Base-by-base conservation (phyloP, 37 sponge, comb jelly and placozoan species). In the Hormiphora californensis region DNA sequence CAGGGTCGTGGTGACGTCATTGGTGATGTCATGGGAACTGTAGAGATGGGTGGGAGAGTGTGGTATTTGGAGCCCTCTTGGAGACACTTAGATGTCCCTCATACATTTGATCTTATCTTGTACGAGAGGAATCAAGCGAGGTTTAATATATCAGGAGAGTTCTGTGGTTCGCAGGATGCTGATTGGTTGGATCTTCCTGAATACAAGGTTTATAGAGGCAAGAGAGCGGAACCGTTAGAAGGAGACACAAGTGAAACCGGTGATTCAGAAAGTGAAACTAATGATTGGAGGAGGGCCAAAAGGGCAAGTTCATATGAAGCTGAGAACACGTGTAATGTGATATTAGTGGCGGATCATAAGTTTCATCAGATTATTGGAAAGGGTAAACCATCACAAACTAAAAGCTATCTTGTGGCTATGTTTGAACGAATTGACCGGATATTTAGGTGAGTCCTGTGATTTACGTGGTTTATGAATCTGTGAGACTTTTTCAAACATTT, bases 301-400 rank as follows among this genome's bases (percentile, higher is more conserved):
- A 40, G 88, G 5, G 28, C 62, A 7, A n/a, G 57, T 12, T 22
- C 15, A 46, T 54, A 61, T 3, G 37, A 25, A 39, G 35, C 44
- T 1, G 9, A 28, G 17, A 31, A 87, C 44, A 87, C 88, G 2
- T 87, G 88, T 30, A 51, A 62, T 19, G 68, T 87, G 4, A 40
- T 63, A 17, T 38, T 87, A 51, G 53, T 87, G 8, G 88, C 88
- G 5, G 88, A 87, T 53, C 41, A 87, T 46, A 87, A 62, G 22
- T 87, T 87, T 32, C 68, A 63, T 69, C 34, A 43, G 2, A 31
- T 17, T 46, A 51, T 87, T 36, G 88, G 88, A 0, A 46, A 46
- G 1, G 5, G 65, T 4, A 38, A 63, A 23, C 46, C 37, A 17
- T 69, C 23, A 23, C 28, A 46, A 25, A 87, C 88, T 0, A 62